Conservation (phyloP, 2,113 vertebrate species). For the Rhipidura dahli region DNA sequence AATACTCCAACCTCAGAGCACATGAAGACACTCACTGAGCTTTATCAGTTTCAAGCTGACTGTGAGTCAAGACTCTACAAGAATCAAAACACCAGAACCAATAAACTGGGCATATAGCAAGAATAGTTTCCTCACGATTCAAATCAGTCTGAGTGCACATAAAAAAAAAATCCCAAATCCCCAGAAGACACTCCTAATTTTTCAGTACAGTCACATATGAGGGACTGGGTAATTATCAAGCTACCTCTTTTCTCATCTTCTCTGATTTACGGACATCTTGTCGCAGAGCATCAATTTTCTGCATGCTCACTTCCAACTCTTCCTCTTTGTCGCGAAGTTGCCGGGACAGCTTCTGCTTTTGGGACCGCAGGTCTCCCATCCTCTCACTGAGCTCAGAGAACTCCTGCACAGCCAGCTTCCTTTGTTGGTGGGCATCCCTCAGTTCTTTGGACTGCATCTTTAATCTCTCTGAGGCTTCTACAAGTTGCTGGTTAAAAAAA, state of each 20-base stretch:
- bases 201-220: background rate
- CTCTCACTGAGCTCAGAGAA: slow-evolving; percentile 89
- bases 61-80: background rate
- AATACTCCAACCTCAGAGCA: background rate
- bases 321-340: slow-evolving; percentile 95
- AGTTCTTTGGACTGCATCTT: slow-evolving; percentile 90
- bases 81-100: background rate
- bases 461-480: slow-evolving; percentile 87
- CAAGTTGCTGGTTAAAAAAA: slow-evolving; percentile 81
- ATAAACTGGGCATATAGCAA: background rate
- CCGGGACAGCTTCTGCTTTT: slow-evolving; percentile 89
- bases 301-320: slow-evolving; percentile 85
- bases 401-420: slow-evolving; percentile 91
- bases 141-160: background rate
- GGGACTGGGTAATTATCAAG: background rate
- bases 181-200: background rate
- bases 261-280: slow-evolving; percentile 90
- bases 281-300: slow-evolving; percentile 84
- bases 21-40: background rate
- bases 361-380: slow-evolving; percentile 86
- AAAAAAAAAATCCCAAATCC: background rate
- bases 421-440: slow-evolving; percentile 90
- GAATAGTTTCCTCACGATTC: background rate
- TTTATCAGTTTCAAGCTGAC: background rate
- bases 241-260: slow-evolving; percentile 90